These are phyloP conservation scores for Burhinus oedicnemus DNA, from an alignment of 2,113 vertebrate genomes.

Conservation along the genomic window DNA sequence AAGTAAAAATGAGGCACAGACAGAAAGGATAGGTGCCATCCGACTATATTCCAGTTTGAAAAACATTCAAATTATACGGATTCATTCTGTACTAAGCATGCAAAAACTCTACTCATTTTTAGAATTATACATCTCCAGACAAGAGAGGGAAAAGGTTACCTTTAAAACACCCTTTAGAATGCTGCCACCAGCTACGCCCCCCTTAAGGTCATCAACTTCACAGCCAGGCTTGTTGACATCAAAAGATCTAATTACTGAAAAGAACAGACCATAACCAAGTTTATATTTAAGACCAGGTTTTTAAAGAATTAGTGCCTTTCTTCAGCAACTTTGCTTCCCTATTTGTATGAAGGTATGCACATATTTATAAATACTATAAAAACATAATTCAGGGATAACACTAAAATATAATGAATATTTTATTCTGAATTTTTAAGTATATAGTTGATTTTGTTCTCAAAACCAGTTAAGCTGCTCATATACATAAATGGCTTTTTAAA, in stretches of 20 bases:
- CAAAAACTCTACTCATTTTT: background rate
- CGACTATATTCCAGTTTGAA: background rate
- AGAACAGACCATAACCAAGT: background rate
- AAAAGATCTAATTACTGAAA: constrained; percentile 95
- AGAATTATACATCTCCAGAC: background rate
- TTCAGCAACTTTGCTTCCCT: background rate
- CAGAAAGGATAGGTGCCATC: background rate
- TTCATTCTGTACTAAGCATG: background rate
- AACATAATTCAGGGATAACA: background rate
- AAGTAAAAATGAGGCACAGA: background rate
- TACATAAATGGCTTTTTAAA: background rate
- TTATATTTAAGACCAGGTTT: background rate
- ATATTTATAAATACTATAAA: background rate
- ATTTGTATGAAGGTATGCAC: background rate
- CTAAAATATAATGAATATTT: background rate
- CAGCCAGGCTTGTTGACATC: constrained; percentile 99
- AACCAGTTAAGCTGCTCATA: background rate
- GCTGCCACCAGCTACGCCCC: constrained; percentile 96
- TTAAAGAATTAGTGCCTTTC: background rate
- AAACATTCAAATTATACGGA: background rate
- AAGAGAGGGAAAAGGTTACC: constrained; percentile 72
- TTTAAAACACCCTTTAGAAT: constrained; percentile 98
- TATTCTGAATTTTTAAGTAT: background rate
- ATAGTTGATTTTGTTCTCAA: background rate
- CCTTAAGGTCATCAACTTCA: constrained; percentile 98